A percentile compares a stretch with the other conserved stretches of the same genome.
phyloP scores from a whole-genome alignment of 2,797 vertebrate species.

The Loris lydekkerianus region DNA sequence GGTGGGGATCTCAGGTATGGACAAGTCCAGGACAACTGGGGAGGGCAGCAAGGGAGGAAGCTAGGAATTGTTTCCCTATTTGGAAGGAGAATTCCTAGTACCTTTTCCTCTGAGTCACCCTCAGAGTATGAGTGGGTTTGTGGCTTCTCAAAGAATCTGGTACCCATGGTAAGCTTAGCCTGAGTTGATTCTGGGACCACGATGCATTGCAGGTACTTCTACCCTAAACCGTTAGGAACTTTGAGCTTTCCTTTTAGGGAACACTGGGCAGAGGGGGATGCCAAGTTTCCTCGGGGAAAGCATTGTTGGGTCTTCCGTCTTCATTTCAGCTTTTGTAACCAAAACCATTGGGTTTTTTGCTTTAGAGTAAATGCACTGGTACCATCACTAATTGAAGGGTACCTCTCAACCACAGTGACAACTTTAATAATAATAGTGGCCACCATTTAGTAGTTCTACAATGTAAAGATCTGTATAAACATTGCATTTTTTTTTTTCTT shows the following conservation, averaged over 20 bases:
- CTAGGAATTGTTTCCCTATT: neutral
- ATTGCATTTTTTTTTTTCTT: neutral
- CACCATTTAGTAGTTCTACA: neutral
- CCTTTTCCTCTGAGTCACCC: neutral
- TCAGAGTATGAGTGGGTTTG: neutral
- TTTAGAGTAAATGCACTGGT: neutral
- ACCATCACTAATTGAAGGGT: neutral
- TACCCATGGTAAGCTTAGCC: neutral
- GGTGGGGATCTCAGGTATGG: constrained; percentile 92
- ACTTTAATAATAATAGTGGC: neutral
- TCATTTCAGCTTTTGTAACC: constrained; percentile 26
- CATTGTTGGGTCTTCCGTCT: neutral
- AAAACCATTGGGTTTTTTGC: neutral
- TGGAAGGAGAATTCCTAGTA: neutral
- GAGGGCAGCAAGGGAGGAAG: constrained; percentile 51
- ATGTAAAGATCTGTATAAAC: neutral
- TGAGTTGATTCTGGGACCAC: neutral
- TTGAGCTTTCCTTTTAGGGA: neutral
- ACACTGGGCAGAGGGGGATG: neutral
- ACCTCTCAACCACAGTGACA: neutral
- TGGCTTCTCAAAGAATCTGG: neutral
- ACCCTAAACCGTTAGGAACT: neutral
- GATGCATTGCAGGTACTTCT: neutral
- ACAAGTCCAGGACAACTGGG: constrained; percentile 17
- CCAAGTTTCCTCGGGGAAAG: neutral